Base-by-base conservation (phyloP, 2,797 vertebrate species). In the Glossophaga mutica region DNA sequence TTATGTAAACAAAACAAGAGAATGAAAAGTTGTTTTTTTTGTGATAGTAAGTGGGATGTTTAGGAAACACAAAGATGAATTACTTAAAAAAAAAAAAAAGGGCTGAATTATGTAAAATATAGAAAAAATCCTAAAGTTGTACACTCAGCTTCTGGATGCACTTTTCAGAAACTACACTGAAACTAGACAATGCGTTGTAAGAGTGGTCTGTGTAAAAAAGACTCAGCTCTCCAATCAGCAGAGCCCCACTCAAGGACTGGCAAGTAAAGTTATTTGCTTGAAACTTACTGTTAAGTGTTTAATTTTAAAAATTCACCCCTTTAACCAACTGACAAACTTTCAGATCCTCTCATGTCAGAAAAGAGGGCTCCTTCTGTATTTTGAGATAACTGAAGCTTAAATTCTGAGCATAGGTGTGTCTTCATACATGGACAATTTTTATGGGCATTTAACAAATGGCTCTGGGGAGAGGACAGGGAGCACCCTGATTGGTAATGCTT, bases 1-100 rank as follows among this genome's bases (percentile, higher is more conserved):
- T 37, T 76, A 59, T 46, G 7, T 86, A 91, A 89, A 82, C 22
- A 26, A 79, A 42, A 87, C 1, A 77, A 46, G n/a, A 73, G 44
- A 55, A 68, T 18, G 55, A 74, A 71, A 83, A n/a, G n/a, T n/a
- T n/a, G n/a, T n/a, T n/a, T 94, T 79, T 94, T 93, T 87, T 70
- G 37, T 68, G 8, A 39, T 39, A 71, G 39, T 22, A 82, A 76
- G 42, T 34, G 34, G 32, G 29, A 95, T 21, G n/a, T 84, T 90
- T 48, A 89, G 14, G 55, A 83, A 90, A 83, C 26, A 71, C 19
- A 86, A 87, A 76, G 50, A 67, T 52, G 0, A 86, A 32, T 34
- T 67, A 24, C n/a, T 86, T 50, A 3, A 37, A 22, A 19, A 74
- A 76, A 50, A 70, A 48, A 57, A 76, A 50, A 70, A 48, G 50